Base-by-base conservation (phyloP, 2,797 vertebrate species). In the Hydrolagus colliei region DNA sequence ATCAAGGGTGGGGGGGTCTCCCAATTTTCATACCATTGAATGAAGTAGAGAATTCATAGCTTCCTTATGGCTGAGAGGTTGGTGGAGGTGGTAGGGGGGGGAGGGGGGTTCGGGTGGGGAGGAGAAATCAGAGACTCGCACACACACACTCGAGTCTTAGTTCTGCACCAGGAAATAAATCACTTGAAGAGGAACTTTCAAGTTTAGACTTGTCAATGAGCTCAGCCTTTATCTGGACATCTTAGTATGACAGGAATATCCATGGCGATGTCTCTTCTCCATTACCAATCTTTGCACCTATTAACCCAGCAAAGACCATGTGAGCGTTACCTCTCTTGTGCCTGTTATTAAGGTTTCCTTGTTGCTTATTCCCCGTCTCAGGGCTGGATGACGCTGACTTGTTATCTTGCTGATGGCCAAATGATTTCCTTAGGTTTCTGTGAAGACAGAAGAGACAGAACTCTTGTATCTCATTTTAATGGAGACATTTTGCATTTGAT, bases 331-430 rank as follows among this genome's bases (percentile, higher is more conserved):
- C 96, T 97, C 92, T 94, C 90, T 95, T 96, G 88, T 96, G 95
- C 86, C 95, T 95, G 91, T 94, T 90, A 0, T 91, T 95, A 71
- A 95, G 96, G 86, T 90, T 93, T 89, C 95, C 95, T 88, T 91
- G 90, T 87, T 94, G 95, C 62, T 92, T 94, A 90, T 94, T 95
- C 67, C 93, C 92, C 1, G 90, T 89, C 90, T 97, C 96, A 67
- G 95, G 94, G 9, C 93, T 96, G 6, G 96, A 95, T 32, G 95
- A 94, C 86, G 96, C 95, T 0, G 95, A 95, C 90, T 91, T 93
- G 86, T 91, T 93, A 88, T 92, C 74, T 67, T 85, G 91, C 0
- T 95, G 95, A 67, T 93, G 87, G 85, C 94, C 93, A 0, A 91
- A 90, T 78, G 95, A 91, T 87, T 96, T 97, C 73, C 94, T 93